Conservation (phyloP, 2,888 invertebrate species). For the Itoplectis maculator region DNA sequence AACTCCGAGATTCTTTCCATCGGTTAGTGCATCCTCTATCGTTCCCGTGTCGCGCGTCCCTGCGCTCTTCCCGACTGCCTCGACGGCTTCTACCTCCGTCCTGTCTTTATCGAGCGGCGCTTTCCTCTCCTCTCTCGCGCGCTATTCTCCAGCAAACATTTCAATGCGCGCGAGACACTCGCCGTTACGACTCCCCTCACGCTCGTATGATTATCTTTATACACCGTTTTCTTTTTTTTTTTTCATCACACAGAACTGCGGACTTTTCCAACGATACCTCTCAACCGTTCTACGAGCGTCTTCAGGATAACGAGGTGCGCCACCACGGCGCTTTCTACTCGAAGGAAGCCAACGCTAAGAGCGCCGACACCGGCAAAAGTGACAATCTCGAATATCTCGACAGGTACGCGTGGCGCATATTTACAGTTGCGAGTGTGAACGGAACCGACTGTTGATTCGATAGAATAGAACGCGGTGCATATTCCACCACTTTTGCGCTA, state of each 20-base stretch:
- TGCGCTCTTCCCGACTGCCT: too few species aligned
- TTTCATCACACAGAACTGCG: slow-evolving; percentile 47
- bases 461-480: too few species aligned
- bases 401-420: slow-evolving; percentile 61
- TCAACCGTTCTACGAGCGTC: slow-evolving; percentile 80
- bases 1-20: slow-evolving; percentile 71
- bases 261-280: slow-evolving; percentile 72
- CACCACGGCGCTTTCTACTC: slow-evolving; percentile 80
- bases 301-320: slow-evolving; percentile 79
- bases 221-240: slow-evolving; percentile 53
- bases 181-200: neutral
- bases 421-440: too few species aligned
- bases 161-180: slow-evolving; percentile 19
- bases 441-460: too few species aligned
- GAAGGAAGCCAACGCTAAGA: slow-evolving; percentile 74
- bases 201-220: slow-evolving; percentile 29
- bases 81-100: too few species aligned
- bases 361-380: slow-evolving; percentile 57
- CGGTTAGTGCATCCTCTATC: slow-evolving; percentile 69
- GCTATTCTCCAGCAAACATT: neutral
- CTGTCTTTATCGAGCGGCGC: slow-evolving; percentile 38
- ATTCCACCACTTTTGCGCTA: too few species aligned
- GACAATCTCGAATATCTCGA: slow-evolving; percentile 68
- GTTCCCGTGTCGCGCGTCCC: neutral
- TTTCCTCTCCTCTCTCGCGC: neutral